phyloP scores from a whole-genome alignment of 2,113 vertebrate genomes.

The Eptesicus fuscus region DNA sequence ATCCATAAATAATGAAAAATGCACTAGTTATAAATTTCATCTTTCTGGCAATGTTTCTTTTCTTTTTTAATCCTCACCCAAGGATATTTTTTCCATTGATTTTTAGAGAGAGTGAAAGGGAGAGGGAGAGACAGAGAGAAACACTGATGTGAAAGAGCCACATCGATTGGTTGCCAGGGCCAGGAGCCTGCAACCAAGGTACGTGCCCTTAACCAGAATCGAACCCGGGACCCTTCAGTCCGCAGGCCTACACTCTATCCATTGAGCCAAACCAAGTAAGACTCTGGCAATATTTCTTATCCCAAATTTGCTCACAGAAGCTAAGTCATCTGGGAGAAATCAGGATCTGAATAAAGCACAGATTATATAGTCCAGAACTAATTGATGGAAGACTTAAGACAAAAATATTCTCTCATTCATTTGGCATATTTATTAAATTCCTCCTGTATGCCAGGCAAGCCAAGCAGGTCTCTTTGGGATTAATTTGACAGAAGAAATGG shows the following conservation, averaged over 20 bases:
- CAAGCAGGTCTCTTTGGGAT: neutral
- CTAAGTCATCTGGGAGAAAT: neutral
- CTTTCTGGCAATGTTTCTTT: constrained; percentile 4
- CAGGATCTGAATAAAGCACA: neutral
- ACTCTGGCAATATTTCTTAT: neutral
- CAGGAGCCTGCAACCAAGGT: no score
- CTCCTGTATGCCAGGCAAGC: neutral
- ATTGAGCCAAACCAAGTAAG: no score
- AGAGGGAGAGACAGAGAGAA: no score
- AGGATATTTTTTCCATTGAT: no score
- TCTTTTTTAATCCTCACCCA: no score
- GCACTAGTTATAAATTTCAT: neutral
- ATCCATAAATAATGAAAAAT: neutral
- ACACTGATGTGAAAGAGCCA: no score
- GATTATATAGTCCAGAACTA: neutral
- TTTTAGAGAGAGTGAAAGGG: no score
- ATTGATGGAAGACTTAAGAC: constrained; percentile 8
- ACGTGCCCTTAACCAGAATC: no score
- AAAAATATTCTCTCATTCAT: neutral
- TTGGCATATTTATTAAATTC: neutral
- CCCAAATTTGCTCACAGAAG: neutral
- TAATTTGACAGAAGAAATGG: neutral
- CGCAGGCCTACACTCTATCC: no score
- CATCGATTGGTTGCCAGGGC: no score
- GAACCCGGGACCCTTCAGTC: no score